A percentile compares a stretch with the other conserved stretches of the same genome.
phyloP scores from a whole-genome alignment of 2,888 invertebrate genomes.

The Nipponacmea schrenckii region DNA sequence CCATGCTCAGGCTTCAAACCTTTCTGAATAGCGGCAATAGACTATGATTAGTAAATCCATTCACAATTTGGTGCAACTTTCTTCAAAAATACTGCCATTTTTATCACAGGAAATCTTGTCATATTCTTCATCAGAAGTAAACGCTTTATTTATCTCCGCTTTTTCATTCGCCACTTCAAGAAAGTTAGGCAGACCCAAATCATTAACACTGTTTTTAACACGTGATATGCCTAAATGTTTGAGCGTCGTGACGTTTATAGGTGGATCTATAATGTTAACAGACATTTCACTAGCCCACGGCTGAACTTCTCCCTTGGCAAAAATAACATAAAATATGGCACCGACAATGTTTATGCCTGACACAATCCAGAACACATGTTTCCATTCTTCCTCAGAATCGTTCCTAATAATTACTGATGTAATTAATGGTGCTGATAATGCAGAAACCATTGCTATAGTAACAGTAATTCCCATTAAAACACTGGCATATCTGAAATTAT shows the following conservation, averaged over 20 bases:
- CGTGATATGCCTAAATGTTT: not conserved
- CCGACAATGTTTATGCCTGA: conserved; percentile 71
- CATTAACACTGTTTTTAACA: no score
- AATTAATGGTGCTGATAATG: conserved; percentile 33
- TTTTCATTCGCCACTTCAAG: not conserved
- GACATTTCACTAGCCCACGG: conserved; percentile 34
- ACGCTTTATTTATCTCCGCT: not conserved
- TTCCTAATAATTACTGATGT: conserved; percentile 26
- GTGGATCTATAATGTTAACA: not conserved
- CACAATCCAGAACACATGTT: conserved; percentile 84
- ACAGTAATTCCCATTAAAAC: conserved; percentile 32
- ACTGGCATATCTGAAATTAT: conserved; percentile 30
- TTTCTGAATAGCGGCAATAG: no score
- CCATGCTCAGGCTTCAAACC: no score
- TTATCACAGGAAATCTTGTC: not conserved
- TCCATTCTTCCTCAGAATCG: conserved; percentile 83
- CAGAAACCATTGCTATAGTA: conserved; percentile 26
- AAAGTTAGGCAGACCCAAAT: not conserved
- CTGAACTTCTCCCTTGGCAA: conserved; percentile 55
- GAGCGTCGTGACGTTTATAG: not conserved
- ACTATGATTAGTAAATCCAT: not conserved
- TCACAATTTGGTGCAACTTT: not conserved
- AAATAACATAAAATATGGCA: conserved; percentile 59
- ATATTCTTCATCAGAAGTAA: not conserved
- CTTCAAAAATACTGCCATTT: not conserved